These are phyloP conservation scores for Cyprinella venusta DNA, from an alignment of 2,797 vertebrate species.

Conservation along the genomic window DNA sequence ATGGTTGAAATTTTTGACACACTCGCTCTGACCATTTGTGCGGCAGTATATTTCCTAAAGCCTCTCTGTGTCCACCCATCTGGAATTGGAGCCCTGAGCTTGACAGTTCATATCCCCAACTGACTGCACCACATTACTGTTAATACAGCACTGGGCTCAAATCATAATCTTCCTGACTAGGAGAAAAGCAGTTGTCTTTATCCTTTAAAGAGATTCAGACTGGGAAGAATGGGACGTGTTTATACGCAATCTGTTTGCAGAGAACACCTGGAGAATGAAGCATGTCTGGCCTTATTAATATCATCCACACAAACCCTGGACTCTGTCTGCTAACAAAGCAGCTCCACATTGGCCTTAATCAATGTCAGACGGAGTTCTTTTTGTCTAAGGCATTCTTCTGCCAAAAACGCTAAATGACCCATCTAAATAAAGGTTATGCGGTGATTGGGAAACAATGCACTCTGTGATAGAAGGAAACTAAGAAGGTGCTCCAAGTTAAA, in stretches of 20 bases:
- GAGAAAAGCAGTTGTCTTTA: conserved; percentile 43
- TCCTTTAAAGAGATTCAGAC: conserved; percentile 42
- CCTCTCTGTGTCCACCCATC: conserved; percentile 20
- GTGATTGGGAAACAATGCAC: conserved; percentile 15
- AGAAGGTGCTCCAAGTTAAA: not conserved
- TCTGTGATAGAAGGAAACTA: conserved; percentile 5
- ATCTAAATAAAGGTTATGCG: conserved; percentile 33
- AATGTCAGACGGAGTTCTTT: conserved; percentile 35
- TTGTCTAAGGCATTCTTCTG: conserved; percentile 45
- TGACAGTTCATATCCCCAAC: conserved; percentile 26
- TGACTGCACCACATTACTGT: conserved; percentile 7
- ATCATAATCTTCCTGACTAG: conserved; percentile 30
- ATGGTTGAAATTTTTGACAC: conserved; percentile 33
- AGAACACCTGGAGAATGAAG: conserved; percentile 53
- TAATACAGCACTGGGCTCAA: conserved; percentile 42
- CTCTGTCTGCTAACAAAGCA: conserved; percentile 50
- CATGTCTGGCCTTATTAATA: conserved; percentile 35
- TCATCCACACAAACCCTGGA: conserved; percentile 38
- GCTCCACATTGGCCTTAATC: conserved; percentile 49
- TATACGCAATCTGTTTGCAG: conserved; percentile 49
- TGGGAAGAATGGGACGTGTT: conserved; percentile 35
- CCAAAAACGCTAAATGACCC: conserved; percentile 46
- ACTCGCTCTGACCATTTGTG: conserved; percentile 14
- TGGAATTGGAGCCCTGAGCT: conserved; percentile 26
- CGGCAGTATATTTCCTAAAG: conserved; percentile 32